Conservation (phyloP, 2,797 vertebrate species). For the Muscicapa striata region DNA sequence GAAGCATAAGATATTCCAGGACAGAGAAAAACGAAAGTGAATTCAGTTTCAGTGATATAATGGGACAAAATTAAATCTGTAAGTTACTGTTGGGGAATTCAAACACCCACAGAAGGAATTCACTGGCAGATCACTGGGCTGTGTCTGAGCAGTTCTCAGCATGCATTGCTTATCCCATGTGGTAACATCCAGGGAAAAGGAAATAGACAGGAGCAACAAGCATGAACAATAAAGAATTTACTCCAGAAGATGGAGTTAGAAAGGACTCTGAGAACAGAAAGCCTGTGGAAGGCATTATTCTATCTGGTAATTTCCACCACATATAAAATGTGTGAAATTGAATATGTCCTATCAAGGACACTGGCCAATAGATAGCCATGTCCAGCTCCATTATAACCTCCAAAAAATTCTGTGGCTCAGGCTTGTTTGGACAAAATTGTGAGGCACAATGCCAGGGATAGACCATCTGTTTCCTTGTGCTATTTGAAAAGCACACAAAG, state of each 20-base stretch:
- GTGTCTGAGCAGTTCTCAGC: neutral
- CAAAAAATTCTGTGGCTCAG: neutral
- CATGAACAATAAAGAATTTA: neutral
- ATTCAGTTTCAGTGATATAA: neutral
- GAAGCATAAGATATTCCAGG: neutral
- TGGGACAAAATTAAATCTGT: conserved; percentile 4
- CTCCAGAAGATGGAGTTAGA: neutral
- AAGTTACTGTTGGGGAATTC: neutral
- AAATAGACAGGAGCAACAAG: neutral
- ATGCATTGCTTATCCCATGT: neutral
- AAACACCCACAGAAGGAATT: neutral
- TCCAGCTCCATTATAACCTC: neutral
- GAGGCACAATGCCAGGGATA: neutral
- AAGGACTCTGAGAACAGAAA: neutral
- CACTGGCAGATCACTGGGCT: neutral
- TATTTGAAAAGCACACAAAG: neutral
- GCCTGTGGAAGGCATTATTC: neutral
- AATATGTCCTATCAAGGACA: neutral
- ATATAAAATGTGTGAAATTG: neutral
- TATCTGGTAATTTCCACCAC: neutral
- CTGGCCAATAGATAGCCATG: neutral
- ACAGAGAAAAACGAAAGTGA: neutral
- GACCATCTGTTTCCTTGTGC: neutral
- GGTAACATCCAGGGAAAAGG: neutral
- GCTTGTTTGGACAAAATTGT: neutral